Conservation (phyloP, 2,888 invertebrate species). For the Mythimna pallens region DNA sequence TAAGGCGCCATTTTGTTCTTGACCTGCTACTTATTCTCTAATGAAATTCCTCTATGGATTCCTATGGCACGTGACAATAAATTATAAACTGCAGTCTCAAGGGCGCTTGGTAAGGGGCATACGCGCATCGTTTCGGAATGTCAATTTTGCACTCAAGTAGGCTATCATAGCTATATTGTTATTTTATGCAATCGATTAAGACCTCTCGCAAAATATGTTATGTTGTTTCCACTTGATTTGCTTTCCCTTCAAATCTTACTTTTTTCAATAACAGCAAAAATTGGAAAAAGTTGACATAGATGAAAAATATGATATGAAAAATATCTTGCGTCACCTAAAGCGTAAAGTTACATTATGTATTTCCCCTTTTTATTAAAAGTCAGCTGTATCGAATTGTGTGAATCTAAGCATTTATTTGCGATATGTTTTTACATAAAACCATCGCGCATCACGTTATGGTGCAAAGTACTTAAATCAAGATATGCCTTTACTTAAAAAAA, state of each 20-base stretch:
- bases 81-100: conserved; percentile 62
- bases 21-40: conserved; percentile 75
- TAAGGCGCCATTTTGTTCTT: conserved; percentile 76
- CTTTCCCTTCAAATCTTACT: not conserved
- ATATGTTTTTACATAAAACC: conserved; percentile 17
- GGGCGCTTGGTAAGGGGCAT: conserved; percentile 26
- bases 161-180: not conserved
- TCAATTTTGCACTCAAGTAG: conserved; percentile 2
- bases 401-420: conserved; percentile 16
- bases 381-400: conserved; percentile 34
- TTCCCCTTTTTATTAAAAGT: conserved; percentile 33
- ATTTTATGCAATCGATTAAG: not conserved
- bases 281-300: conserved; percentile 22
- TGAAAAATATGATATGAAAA: conserved; percentile 29
- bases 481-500: conserved; percentile 9
- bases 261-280: not conserved
- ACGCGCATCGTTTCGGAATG: conserved; percentile 18
- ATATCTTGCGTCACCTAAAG: conserved; percentile 22
- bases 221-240: not conserved
- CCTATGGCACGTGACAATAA: conserved; percentile 59
- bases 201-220: conserved; percentile 9
- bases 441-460: conserved; percentile 8
- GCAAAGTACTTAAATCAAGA: conserved; percentile 11
- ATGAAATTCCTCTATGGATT: conserved; percentile 74
- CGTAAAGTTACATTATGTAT: conserved; percentile 29